Conservation (phyloP, 2,113 vertebrate genomes). For the Syngnathoides biaculeatus region DNA sequence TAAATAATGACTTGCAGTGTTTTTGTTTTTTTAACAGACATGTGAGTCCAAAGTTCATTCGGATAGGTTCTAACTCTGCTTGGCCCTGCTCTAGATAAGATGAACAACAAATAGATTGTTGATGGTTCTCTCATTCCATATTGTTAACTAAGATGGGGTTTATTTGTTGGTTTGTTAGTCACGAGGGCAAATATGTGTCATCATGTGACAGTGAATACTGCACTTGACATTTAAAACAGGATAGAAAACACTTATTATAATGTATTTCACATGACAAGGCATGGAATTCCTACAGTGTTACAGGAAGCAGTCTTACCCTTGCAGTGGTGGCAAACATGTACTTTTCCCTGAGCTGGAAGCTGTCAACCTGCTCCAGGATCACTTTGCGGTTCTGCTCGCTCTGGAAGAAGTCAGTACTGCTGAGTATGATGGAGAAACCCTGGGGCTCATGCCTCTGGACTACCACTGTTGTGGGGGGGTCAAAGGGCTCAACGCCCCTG, state of each 20-base stretch:
- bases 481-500: slow-evolving; percentile 91
- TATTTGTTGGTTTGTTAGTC: no score
- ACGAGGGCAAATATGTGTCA: background rate
- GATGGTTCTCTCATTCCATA: background rate
- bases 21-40: background rate
- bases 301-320: slow-evolving; percentile 74
- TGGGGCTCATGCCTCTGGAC: slow-evolving; percentile 90
- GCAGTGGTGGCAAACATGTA: slow-evolving; percentile 96
- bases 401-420: slow-evolving; percentile 95
- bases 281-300: background rate
- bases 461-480: slow-evolving; percentile 82
- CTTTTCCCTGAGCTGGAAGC: slow-evolving; percentile 93
- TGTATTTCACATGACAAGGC: background rate
- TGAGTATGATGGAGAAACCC: slow-evolving; percentile 83
- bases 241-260: background rate
- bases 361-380: slow-evolving; percentile 86
- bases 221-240: background rate
- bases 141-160: background rate
- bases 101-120: background rate
- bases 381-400: slow-evolving; percentile 83
- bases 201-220: background rate
- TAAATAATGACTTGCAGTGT: background rate
- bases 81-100: background rate
- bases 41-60: background rate
- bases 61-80: background rate